phyloP scores from a whole-genome alignment of 2,888 invertebrate genomes.

The Leucoptera coffeella region DNA sequence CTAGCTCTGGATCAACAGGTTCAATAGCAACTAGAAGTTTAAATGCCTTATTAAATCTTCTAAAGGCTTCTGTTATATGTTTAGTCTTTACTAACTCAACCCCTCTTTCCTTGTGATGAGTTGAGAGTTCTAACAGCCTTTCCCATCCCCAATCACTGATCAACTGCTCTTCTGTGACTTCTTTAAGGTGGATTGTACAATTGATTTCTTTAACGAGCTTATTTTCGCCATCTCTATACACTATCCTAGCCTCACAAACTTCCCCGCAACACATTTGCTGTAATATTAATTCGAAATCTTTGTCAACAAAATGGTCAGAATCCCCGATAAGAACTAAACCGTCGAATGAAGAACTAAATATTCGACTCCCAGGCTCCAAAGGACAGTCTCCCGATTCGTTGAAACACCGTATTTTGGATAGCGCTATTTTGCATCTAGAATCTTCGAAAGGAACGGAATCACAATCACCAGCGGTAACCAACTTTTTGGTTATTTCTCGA shows the following conservation, averaged over 20 bases:
- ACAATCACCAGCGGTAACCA: conserved; percentile 29
- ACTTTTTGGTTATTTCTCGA: conserved; percentile 27
- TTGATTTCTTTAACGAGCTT: conserved; percentile 20
- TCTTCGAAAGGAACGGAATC: conserved; percentile 35
- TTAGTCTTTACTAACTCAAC: conserved; percentile 60
- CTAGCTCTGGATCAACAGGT: conserved; percentile 52
- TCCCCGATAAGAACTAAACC: conserved; percentile 45
- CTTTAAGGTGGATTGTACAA: conserved; percentile 29
- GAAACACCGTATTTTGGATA: conserved; percentile 20
- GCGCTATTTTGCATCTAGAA: conserved; percentile 25
- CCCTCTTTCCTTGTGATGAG: conserved; percentile 50
- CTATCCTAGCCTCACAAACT: conserved; percentile 23
- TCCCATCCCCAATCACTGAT: conserved; percentile 54
- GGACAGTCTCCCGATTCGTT: conserved; percentile 16
- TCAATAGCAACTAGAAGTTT: conserved; percentile 59
- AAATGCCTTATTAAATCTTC: conserved; percentile 64
- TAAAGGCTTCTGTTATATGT: conserved; percentile 61
- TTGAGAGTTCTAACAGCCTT: conserved; percentile 40
- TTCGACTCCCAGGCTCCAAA: conserved; percentile 21
- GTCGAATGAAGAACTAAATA: conserved; percentile 25
- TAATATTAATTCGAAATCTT: conserved; percentile 45
- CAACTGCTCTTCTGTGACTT: conserved; percentile 34
- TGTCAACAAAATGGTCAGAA: conserved; percentile 37
- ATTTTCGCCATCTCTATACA: conserved; percentile 20
- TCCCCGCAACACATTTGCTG: conserved; percentile 49